A percentile compares a stretch with the other conserved stretches of the same genome.
Conservation (phyloP, 2,888 invertebrate species). For the Drosophila incognita region DNA sequence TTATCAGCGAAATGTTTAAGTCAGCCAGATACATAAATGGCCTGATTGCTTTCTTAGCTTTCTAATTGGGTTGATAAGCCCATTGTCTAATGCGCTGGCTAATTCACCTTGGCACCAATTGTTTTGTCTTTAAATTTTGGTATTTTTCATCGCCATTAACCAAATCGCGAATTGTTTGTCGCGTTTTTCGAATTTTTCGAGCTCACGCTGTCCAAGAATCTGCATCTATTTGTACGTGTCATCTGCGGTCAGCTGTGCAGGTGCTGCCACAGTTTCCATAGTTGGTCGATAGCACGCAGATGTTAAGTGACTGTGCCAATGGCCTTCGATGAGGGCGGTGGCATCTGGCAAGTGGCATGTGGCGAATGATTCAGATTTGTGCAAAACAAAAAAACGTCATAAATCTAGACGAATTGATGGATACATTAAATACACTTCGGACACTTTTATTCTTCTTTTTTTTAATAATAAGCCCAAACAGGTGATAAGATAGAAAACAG, state of each 20-base stretch:
- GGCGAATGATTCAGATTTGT: conserved; percentile 11
- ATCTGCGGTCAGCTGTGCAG: conserved; percentile 29
- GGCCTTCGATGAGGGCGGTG: conserved; percentile 47
- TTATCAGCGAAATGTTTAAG: conserved; percentile 39
- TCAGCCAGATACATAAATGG: conserved; percentile 25
- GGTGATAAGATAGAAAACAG: conserved; percentile 49
- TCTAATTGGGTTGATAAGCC: conserved; percentile 50
- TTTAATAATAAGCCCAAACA: conserved; percentile 29
- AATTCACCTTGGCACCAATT: conserved; percentile 63
- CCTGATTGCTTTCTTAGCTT: conserved; percentile 44
- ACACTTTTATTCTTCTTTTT: not conserved
- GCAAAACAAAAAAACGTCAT: conserved; percentile 44
- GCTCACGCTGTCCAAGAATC: conserved; percentile 24
- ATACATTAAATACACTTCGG: conserved; percentile 20
- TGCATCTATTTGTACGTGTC: conserved; percentile 51
- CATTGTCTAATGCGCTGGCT: conserved; percentile 17
- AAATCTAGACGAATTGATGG: conserved; percentile 39
- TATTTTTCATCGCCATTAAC: conserved; percentile 18
- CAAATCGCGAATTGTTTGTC: conserved; percentile 34
- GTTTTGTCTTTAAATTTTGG: conserved; percentile 3
- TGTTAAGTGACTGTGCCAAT: conserved; percentile 42
- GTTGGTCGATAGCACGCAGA: conserved; percentile 59
- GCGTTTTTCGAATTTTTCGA: conserved; percentile 49
- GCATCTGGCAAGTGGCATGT: conserved; percentile 4
- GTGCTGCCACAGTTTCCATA: conserved; percentile 34